A percentile compares a stretch with the other conserved stretches of the same genome.
Conservation (phyloP, 2,113 vertebrate species). For the Cottus gobio region DNA sequence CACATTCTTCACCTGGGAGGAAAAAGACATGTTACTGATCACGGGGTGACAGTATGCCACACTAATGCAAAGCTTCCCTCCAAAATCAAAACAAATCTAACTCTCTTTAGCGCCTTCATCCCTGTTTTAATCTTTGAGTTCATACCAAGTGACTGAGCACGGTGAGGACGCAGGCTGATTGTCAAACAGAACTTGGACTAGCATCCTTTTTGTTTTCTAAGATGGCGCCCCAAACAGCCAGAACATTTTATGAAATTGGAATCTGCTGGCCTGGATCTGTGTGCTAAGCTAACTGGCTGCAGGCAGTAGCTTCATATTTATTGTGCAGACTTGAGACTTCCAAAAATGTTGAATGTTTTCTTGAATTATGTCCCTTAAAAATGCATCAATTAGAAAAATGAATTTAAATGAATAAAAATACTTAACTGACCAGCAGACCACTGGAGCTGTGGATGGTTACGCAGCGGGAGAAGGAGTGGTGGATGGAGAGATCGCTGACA, state of each 20-base stretch:
- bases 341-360: not conserved
- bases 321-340: too few relatives aligned
- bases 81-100: not conserved
- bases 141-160: not conserved
- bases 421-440: slow-evolving; percentile 91
- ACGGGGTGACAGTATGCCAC: not conserved
- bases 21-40: not conserved
- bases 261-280: too few relatives aligned
- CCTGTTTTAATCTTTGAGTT: not conserved
- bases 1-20: slow-evolving; percentile 89
- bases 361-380: not conserved
- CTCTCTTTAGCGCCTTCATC: not conserved
- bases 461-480: slow-evolving; percentile 95
- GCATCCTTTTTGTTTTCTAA: not conserved
- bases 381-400: not conserved
- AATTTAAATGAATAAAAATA: not conserved
- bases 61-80: not conserved
- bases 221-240: not conserved
- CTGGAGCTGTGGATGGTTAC: slow-evolving; percentile 95
- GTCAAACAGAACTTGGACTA: not conserved
- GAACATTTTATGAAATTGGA: not conserved
- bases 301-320: too few relatives aligned
- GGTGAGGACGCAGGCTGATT: not conserved
- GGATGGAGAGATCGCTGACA: slow-evolving; percentile 90
- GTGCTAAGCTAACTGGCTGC: too few relatives aligned